Evolutionary conservation across 2,888 invertebrate genomes (phyloP).

Genomic region (Amitus sp.): DNA sequence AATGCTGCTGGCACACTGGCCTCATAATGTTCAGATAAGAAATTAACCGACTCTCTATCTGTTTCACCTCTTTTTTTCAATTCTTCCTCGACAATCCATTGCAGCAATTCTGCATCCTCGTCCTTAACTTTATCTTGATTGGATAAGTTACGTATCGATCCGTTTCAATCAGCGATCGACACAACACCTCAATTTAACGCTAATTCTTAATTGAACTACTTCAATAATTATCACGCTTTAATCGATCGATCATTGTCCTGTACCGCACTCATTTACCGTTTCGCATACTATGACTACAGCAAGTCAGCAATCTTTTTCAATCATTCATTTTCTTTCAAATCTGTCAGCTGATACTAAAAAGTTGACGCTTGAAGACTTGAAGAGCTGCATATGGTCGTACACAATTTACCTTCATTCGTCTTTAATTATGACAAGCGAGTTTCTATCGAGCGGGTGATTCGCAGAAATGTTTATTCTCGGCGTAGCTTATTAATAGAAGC

Average conservation of each 20-base stretch:
- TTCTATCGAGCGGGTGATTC: background rate
- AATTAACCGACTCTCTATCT: too few relatives aligned
- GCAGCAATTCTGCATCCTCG: too few relatives aligned
- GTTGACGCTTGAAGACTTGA: too few relatives aligned
- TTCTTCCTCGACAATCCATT: constrained; percentile 16
- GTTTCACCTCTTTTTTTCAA: constrained; percentile 9
- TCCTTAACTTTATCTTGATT: constrained; percentile 12
- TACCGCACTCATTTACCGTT: too few relatives aligned
- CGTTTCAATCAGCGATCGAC: background rate
- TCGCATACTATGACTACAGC: too few relatives aligned
- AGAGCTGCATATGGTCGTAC: too few relatives aligned
- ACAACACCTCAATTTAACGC: constrained; percentile 20
- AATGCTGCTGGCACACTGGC: constrained; percentile 48
- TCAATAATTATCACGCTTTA: too few relatives aligned
- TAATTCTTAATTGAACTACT: constrained; percentile 24
- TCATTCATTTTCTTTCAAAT: too few relatives aligned
- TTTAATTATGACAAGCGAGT: background rate
- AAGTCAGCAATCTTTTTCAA: too few relatives aligned
- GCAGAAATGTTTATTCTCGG: constrained; percentile 12
- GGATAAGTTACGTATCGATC: constrained; percentile 10
- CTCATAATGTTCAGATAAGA: constrained; percentile 39
- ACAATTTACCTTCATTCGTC: too few relatives aligned
- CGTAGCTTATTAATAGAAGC: constrained; percentile 9
- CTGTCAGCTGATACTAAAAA: too few relatives aligned
- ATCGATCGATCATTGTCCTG: too few relatives aligned